phyloP scores from a whole-genome alignment of 2,888 invertebrate species.

The Metacarcinus magister region DNA sequence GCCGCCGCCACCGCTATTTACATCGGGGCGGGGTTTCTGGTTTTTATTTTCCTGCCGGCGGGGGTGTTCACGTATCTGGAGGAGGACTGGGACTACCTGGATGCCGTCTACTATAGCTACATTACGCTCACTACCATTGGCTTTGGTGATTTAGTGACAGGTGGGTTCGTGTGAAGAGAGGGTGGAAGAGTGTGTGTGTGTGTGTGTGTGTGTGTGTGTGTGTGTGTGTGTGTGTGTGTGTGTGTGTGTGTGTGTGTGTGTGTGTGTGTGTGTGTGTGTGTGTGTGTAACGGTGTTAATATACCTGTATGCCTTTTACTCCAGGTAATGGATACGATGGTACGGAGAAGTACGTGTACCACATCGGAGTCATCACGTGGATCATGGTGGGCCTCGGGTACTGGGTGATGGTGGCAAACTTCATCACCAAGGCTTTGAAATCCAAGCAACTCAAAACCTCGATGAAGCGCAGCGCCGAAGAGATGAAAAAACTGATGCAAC shows the following conservation, averaged over 20 bases:
- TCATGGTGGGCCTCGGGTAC: slow-evolving; percentile 82
- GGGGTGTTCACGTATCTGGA: slow-evolving; percentile 74
- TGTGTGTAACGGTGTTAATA: neutral
- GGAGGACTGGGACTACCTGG: slow-evolving; percentile 81
- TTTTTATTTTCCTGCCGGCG: slow-evolving; percentile 81
- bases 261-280: neutral
- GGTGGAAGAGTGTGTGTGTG: neutral
- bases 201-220: neutral
- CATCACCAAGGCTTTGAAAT: slow-evolving; percentile 79
- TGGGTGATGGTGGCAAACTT: slow-evolving; percentile 83
- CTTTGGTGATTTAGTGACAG: slow-evolving; percentile 80
- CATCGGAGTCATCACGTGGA: slow-evolving; percentile 81
- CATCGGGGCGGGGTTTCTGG: slow-evolving; percentile 77
- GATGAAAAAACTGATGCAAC: slow-evolving; percentile 80
- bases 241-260: neutral
- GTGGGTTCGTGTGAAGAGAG: slow-evolving; percentile 62
- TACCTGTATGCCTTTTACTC: neutral
- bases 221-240: neutral
- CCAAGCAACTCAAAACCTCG: slow-evolving; percentile 76
- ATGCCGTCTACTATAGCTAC: slow-evolving; percentile 80
- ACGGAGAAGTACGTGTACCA: slow-evolving; percentile 72
- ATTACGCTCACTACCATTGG: slow-evolving; percentile 82
- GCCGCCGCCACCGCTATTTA: slow-evolving; percentile 76
- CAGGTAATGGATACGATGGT: slow-evolving; percentile 69
- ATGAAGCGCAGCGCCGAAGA: slow-evolving; percentile 77